phyloP scores from a whole-genome alignment of 1,140 invertebrate genomes.

The Oryzaephilus surinamensis region DNA sequence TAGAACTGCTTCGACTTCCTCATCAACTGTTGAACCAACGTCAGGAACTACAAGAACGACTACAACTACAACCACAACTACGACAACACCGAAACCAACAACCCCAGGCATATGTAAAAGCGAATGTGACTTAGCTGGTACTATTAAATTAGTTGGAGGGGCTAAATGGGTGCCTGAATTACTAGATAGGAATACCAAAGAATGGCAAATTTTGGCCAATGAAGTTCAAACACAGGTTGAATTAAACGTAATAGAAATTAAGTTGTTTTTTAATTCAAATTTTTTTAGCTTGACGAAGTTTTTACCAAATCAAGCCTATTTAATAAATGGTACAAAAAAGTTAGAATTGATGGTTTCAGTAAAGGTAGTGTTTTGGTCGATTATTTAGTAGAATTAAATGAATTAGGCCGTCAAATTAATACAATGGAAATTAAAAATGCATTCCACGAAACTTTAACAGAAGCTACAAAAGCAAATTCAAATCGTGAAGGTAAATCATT shows the following conservation, averaged over 20 bases:
- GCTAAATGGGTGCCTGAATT: constrained; percentile 76
- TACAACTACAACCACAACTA: constrained; percentile 67
- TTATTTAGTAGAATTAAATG: constrained; percentile 72
- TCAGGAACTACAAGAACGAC: constrained; percentile 53
- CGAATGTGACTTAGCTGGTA: constrained; percentile 73
- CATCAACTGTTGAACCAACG: constrained; percentile 37
- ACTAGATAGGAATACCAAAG: constrained; percentile 71
- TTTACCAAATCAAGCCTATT: constrained; percentile 64
- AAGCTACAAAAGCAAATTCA: constrained; percentile 39
- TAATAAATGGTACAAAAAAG: constrained; percentile 71
- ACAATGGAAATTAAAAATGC: constrained; percentile 69
- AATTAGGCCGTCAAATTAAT: constrained; percentile 64
- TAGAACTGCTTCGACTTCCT: constrained; percentile 46
- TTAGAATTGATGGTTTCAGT: constrained; percentile 68
- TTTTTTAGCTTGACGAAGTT: constrained; percentile 65
- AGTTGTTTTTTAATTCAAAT: not conserved
- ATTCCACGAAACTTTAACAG: constrained; percentile 66
- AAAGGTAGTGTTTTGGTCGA: constrained; percentile 80
- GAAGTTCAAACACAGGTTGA: constrained; percentile 67
- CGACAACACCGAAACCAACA: constrained; percentile 58
- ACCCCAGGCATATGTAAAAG: constrained; percentile 67
- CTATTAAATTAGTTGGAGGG: constrained; percentile 69
- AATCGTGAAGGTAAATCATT: constrained; percentile 46
- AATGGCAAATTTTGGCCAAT: constrained; percentile 71
- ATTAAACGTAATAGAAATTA: not conserved